Evolutionary conservation across 37 sponge, comb jelly and placozoan species (phyloP), one percentile per base, ranked within the genome.

Genomic region (Spongia lamella): DNA sequence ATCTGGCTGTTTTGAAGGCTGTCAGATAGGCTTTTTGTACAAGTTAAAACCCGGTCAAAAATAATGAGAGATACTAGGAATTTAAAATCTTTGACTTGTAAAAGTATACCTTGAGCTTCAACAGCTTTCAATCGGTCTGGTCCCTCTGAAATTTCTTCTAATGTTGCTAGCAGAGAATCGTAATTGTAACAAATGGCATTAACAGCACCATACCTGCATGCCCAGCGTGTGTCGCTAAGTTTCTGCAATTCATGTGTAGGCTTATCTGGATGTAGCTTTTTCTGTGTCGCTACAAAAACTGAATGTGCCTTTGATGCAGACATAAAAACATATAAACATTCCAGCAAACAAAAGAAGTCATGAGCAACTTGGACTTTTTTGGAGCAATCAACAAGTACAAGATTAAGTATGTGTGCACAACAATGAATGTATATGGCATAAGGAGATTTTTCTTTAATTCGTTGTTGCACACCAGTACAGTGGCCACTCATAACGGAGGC

Each of bases 201-300:
- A 61, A 72, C 74, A 3, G 79, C 69, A 53, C 7, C 47, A 27
- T 37, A 35, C 35, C 79, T 34, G 31, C 67, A 79, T 31, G 66
- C 32, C 79, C 79, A 79, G 32, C 79, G 33, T 67, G 79, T 65
- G 37, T 79, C 79, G 55, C 63, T 60, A 30, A 80, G 55, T 9
- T 51, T 55, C 53, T 66, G 71, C 57, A 80, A 72, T 55, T 56
- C 55, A 57, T 70, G 72, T 27, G 40, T 37, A 38, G 51, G 55
- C 24, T 80, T 68, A 47, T 70, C 68, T 70, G 81, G 81, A 37
- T 70, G 62, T 38, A 70, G 61, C 61, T 80, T 72, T 52, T 68
- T 68, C 39, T 80, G 81, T 26, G 38, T 57, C 9, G 22, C 60
- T 26, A 79, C 50, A 38, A 64, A 79, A 33, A 20, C 32, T 57